Percentiles rank a stretch among this genome's conserved stretches.
Conservation (phyloP, 2,888 invertebrate species). For the Conus canariensis region DNA sequence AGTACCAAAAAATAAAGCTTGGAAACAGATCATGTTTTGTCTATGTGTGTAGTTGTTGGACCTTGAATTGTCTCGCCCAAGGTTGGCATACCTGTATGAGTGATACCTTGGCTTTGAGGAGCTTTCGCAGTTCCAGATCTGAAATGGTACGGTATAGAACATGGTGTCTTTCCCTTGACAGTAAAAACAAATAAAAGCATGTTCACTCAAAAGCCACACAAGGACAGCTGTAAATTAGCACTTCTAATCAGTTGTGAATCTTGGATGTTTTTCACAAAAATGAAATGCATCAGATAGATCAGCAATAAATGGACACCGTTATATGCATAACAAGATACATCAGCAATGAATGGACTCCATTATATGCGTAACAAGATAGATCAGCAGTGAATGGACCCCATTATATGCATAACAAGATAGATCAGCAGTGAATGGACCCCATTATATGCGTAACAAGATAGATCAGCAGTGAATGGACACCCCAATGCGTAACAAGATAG, state of each 20-base stretch:
- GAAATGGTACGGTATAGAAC: neutral
- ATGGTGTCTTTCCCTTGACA: neutral
- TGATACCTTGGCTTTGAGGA: neutral
- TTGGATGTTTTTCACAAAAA: no score
- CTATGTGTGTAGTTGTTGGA: neutral
- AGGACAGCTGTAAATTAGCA: neutral
- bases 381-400: no score
- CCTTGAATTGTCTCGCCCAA: neutral
- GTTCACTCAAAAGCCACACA: neutral
- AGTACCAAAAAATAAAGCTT: neutral
- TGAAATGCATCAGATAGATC: no score
- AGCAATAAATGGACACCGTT: no score
- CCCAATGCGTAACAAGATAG: no score
- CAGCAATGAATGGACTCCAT: neutral
- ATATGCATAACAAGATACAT: no score
- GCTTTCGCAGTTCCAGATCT: neutral
- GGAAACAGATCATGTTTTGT: neutral
- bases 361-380: neutral
- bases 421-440: neutral
- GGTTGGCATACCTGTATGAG: constrained; percentile 6
- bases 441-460: neutral
- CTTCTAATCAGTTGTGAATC: no score
- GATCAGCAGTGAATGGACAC: no score
- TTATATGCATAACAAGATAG: no score
- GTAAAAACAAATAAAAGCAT: neutral